phyloP scores from a whole-genome alignment of 2,888 invertebrate species.

The Lasioglossum lativentre region DNA sequence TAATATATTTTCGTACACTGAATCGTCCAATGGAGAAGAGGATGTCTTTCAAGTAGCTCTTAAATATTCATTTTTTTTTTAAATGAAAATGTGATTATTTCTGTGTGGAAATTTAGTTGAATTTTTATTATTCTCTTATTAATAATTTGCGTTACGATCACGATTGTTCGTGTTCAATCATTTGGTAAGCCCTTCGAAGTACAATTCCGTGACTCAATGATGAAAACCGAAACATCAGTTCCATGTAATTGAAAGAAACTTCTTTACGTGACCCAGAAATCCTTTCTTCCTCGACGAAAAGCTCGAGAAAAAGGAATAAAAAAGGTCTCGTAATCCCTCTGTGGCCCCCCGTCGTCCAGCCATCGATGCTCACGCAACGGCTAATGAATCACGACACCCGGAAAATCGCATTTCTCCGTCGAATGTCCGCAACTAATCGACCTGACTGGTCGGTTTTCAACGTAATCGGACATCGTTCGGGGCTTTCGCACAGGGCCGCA shows the following conservation, averaged over 20 bases:
- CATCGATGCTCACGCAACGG: constrained; percentile 4
- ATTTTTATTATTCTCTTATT: neutral
- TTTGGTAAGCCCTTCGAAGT: neutral
- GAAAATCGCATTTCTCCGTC: constrained; percentile 9
- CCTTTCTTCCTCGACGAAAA: neutral
- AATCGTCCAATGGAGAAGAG: neutral
- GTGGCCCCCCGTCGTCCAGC: neutral
- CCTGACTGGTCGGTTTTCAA: neutral
- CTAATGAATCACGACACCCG: constrained; percentile 9
- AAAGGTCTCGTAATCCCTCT: neutral
- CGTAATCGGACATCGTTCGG: neutral
- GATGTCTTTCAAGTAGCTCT: neutral
- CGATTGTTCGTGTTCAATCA: no score
- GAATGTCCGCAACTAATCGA: constrained; percentile 12
- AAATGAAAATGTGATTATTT: neutral
- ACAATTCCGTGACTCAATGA: neutral
- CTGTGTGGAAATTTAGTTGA: neutral
- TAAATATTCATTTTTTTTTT: neutral
- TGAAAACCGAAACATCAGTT: neutral
- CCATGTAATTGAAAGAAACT: neutral
- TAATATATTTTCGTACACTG: neutral
- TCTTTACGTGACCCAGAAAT: neutral
- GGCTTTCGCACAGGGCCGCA: neutral
- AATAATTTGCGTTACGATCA: no score
- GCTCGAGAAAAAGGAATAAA: neutral